Evolutionary conservation across 1,140 invertebrate genomes (phyloP), one percentile per base, ranked within the genome.

Genomic region (Pentalonia nigronervosa): DNA sequence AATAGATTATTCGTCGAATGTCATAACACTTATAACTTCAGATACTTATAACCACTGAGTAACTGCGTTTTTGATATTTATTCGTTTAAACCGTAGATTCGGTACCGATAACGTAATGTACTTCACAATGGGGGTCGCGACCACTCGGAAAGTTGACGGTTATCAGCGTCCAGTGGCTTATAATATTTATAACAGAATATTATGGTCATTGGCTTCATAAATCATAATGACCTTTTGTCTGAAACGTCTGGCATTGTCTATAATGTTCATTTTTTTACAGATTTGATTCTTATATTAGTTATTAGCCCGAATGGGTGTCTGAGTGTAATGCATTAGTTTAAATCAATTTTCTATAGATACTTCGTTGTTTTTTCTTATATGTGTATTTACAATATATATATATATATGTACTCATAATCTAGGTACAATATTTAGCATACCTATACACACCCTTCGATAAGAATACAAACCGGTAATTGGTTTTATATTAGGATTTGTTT

Each of bases 11-110:
- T 36, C 21, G 21, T 41, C 0, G 23, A 41, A 30, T 84, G 6
- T 41, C 7, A n/a, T 81, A 34, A 7, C 4, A 23, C 81, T 45
- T 21, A 25, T 41, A 83, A 36, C 23, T 11, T 83, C 20, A 36
- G 36, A 83, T 36, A n/a, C 8, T 30, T 60, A 30, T 60, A 30
- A 67, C 30, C 14, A 76, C 14, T n/a, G 1, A 17, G 30, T 76
- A 7, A n/a, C 60, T n/a, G 17, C 60, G 60, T 67, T 14, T 30
- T 67, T 21, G 41, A 25, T 84, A n/a, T 87, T 87, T 48, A 87
- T n/a, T 89, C 14, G 17, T 56, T 47, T 53, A 56, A 89, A 89
- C 7, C 86, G 47, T 88, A 48, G 86, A 87, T 87, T 47, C 86
- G 60, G 20, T 50, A 88, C 34, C 14, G 56, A 90, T 90, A 90